phyloP scores from a whole-genome alignment of 2,888 invertebrate genomes.

The Drosophila mettleri region DNA sequence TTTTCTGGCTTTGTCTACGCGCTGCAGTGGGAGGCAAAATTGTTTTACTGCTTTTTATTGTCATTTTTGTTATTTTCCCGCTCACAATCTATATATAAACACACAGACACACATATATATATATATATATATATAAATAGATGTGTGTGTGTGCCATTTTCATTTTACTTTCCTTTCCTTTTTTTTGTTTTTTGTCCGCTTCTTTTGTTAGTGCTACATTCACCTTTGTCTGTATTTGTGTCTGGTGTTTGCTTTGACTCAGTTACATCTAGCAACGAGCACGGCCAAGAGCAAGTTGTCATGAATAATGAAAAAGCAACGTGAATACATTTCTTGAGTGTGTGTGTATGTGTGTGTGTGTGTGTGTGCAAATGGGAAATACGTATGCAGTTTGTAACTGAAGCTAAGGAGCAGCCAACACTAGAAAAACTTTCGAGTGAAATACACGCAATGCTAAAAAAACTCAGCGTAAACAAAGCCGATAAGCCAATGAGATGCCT shows the following conservation, averaged over 20 bases:
- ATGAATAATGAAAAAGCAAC: slow-evolving; percentile 79
- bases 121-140: too few relatives aligned
- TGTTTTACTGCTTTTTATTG: slow-evolving; percentile 81
- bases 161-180: slow-evolving; percentile 22
- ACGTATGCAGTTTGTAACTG: slow-evolving; percentile 5
- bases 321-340: slow-evolving; percentile 74
- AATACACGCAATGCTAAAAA: neutral
- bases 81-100: slow-evolving; percentile 10
- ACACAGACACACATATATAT: too few relatives aligned
- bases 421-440: slow-evolving; percentile 31
- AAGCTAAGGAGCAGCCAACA: slow-evolving; percentile 11
- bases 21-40: slow-evolving; percentile 50
- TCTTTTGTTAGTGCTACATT: slow-evolving; percentile 6
- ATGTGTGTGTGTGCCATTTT: slow-evolving; percentile 25
- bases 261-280: slow-evolving; percentile 56
- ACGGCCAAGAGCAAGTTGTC: slow-evolving; percentile 74
- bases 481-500: slow-evolving; percentile 14
- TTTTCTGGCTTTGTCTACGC: slow-evolving; percentile 33
- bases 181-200: slow-evolving; percentile 3
- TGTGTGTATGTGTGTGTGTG: too few relatives aligned
- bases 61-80: slow-evolving; percentile 73
- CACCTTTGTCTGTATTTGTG: slow-evolving; percentile 27
- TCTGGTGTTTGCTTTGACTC: slow-evolving; percentile 69
- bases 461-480: slow-evolving; percentile 20
- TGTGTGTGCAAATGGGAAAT: slow-evolving; percentile 5